These are phyloP conservation scores for Pemphigus obesinymphae DNA, from an alignment of 1,140 invertebrate species.

Conservation along the genomic window DNA sequence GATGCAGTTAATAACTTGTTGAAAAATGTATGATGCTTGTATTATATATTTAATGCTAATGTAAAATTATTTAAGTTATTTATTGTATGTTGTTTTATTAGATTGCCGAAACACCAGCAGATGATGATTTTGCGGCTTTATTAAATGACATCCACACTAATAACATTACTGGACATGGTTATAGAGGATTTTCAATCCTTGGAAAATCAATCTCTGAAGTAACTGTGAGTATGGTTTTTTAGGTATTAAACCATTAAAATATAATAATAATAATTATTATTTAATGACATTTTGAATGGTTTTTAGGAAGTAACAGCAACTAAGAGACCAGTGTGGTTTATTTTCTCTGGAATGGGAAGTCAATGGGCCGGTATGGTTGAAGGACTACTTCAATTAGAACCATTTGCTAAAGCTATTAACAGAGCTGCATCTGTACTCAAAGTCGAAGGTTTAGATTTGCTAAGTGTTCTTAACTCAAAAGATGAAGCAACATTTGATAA, in stretches of 20 bases:
- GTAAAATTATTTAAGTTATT: background rate
- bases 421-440: slow-evolving; percentile 70
- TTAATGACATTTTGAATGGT: too few species aligned
- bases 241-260: background rate
- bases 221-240: slow-evolving; percentile 49
- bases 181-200: slow-evolving; percentile 72
- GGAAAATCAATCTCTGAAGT: slow-evolving; percentile 55
- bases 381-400: slow-evolving; percentile 72
- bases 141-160: slow-evolving; percentile 68
- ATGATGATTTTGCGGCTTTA: slow-evolving; percentile 73
- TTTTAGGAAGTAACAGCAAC: slow-evolving; percentile 50
- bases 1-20: slow-evolving; percentile 69
- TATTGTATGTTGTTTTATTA: slow-evolving; percentile 5
- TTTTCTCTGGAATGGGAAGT: slow-evolving; percentile 94
- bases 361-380: slow-evolving; percentile 94
- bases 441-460: slow-evolving; percentile 73
- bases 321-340: slow-evolving; percentile 80
- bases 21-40: slow-evolving; percentile 53
- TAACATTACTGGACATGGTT: slow-evolving; percentile 65
- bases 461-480: slow-evolving; percentile 71
- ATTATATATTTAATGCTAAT: background rate
- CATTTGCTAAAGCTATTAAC: slow-evolving; percentile 72
- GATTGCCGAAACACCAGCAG: slow-evolving; percentile 55
- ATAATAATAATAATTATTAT: background rate
- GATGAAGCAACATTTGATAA: slow-evolving; percentile 73